Evolutionary conservation across 2,797 vertebrate genomes (phyloP).

Genomic region (Anniella stebbinsi): DNA sequence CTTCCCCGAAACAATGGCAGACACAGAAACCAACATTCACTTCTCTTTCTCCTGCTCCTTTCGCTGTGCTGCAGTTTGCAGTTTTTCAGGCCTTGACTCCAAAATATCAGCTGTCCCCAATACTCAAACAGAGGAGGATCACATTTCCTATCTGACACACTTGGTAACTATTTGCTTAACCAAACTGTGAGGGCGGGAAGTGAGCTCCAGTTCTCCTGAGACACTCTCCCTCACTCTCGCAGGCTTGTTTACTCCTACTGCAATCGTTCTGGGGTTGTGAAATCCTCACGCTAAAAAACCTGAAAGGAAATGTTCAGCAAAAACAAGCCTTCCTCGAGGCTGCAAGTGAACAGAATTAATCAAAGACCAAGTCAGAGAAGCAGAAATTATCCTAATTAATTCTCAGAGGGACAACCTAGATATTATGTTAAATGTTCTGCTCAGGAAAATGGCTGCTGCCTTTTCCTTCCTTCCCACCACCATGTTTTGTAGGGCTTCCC

Average conservation of each 20-base stretch:
- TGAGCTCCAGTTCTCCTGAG: constrained; percentile 75
- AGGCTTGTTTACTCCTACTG: constrained; percentile 76
- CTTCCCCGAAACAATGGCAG: background rate
- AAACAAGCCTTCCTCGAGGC: constrained; percentile 76
- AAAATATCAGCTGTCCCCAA: constrained; percentile 52
- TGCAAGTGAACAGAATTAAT: constrained; percentile 76
- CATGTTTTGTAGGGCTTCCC: background rate
- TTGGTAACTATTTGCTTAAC: constrained; percentile 76
- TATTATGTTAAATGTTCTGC: background rate
- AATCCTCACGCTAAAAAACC: constrained; percentile 76
- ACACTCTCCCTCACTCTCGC: constrained; percentile 49
- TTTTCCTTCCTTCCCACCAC: background rate
- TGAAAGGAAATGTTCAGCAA: constrained; percentile 74
- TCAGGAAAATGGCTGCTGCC: background rate
- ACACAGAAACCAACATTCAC: background rate
- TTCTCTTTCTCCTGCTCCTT: constrained; percentile 23
- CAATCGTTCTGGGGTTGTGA: constrained; percentile 78
- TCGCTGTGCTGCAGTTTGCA: constrained; percentile 28
- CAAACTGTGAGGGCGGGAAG: constrained; percentile 70
- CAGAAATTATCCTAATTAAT: constrained; percentile 70
- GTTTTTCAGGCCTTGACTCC: constrained; percentile 25
- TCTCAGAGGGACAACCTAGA: background rate
- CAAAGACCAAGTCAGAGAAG: constrained; percentile 64
- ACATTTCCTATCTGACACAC: constrained; percentile 62
- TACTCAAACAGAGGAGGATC: constrained; percentile 48